Percentiles rank a stretch among this genome's conserved stretches.
phyloP scores from a whole-genome alignment of 2,797 vertebrate species.

The Acanthornis magna region DNA sequence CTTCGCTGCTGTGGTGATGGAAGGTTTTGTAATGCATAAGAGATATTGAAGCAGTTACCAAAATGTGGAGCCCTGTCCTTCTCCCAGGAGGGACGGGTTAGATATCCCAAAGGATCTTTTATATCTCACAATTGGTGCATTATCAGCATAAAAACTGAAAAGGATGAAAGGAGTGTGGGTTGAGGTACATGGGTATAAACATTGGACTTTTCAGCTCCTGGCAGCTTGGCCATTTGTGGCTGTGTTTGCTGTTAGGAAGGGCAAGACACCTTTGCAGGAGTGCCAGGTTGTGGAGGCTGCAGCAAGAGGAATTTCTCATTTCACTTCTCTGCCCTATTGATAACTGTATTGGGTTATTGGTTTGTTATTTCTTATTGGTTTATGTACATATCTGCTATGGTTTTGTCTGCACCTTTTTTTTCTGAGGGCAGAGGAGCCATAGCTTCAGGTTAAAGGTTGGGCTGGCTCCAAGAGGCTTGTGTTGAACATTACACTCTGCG shows the following conservation, averaged over 20 bases:
- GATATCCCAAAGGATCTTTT: background rate
- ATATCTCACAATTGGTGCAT: background rate
- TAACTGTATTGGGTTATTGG: background rate
- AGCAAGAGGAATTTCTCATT: background rate
- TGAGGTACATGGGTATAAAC: background rate
- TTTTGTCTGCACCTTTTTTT: background rate
- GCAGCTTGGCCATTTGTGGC: background rate
- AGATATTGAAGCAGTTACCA: background rate
- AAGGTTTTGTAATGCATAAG: background rate
- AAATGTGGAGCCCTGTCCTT: background rate
- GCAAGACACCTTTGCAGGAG: background rate
- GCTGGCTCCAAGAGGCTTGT: background rate
- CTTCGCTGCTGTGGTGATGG: background rate
- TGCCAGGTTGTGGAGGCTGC: background rate
- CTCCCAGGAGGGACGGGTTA: background rate
- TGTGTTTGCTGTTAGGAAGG: background rate
- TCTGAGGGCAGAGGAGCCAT: background rate
- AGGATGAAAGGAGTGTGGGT: background rate
- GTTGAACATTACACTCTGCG: background rate
- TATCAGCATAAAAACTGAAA: background rate
- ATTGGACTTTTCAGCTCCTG: background rate
- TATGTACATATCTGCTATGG: background rate
- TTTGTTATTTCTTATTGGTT: background rate
- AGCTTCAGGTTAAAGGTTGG: background rate
- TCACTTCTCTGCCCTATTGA: background rate